Evolutionary conservation across 2,797 vertebrate species (phyloP).

Genomic region (Diceros bicornis): DNA sequence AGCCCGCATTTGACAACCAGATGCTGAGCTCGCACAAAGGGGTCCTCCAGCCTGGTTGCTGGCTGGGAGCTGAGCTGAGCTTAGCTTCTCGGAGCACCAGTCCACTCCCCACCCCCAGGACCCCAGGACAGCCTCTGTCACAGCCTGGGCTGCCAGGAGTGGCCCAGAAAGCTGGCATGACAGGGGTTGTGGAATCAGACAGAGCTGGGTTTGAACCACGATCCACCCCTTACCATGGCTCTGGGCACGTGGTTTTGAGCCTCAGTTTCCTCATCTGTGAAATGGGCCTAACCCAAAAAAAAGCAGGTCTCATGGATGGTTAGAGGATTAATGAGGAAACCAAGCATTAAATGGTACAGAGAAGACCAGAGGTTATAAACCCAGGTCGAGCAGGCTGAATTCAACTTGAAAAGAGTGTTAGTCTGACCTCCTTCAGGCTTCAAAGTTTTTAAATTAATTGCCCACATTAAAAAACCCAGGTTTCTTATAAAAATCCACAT

Average conservation of each 20-base stretch:
- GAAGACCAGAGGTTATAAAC: background rate
- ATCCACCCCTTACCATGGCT: background rate
- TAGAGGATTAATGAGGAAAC: background rate
- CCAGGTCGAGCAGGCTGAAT: background rate
- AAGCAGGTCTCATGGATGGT: background rate
- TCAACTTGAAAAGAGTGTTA: background rate
- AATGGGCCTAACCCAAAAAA: background rate
- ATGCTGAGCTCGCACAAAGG: constrained; percentile 85
- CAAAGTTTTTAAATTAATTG: background rate
- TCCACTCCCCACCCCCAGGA: background rate
- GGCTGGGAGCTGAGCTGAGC: background rate
- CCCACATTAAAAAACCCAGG: background rate
- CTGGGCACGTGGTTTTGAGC: background rate
- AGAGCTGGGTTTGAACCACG: background rate
- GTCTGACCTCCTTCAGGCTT: background rate
- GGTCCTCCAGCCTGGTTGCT: constrained; percentile 69
- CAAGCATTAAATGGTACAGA: background rate
- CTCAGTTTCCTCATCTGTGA: constrained; percentile 20
- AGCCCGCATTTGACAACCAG: constrained; percentile 86
- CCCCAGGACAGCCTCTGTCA: background rate
- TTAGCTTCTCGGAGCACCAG: background rate
- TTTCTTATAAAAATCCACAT: background rate
- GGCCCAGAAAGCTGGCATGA: background rate
- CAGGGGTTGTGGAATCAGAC: background rate
- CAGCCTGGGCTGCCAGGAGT: background rate